Percentiles rank a stretch among this genome's conserved stretches.
phyloP scores from a whole-genome alignment of 2,113 vertebrate genomes.

The Miniopterus natalensis region DNA sequence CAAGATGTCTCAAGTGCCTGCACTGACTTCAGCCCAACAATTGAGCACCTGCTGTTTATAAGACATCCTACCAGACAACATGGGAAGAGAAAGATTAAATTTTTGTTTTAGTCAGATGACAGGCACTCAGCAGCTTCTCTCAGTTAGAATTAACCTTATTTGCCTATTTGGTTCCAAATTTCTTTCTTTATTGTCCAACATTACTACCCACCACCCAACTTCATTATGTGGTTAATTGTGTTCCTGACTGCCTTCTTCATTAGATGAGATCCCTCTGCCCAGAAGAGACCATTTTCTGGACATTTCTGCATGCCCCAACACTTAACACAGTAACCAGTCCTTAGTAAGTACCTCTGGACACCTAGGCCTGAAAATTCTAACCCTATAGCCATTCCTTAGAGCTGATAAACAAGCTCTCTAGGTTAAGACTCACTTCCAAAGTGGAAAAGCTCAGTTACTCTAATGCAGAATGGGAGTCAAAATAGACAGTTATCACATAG shows the following conservation, averaged over 20 bases:
- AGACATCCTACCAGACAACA: background rate
- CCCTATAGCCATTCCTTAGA: background rate
- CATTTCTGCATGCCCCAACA: background rate
- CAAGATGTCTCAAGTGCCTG: background rate
- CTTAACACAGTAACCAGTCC: background rate
- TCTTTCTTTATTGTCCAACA: constrained; percentile 1
- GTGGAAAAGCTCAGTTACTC: background rate
- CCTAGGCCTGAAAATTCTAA: background rate
- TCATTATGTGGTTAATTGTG: background rate
- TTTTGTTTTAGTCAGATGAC: background rate
- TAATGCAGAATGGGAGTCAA: background rate
- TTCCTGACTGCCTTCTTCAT: background rate
- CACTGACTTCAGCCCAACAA: background rate
- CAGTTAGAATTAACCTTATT: background rate
- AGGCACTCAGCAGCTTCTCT: background rate
- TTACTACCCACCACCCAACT: background rate
- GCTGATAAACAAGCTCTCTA: background rate
- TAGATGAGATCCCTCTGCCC: background rate
- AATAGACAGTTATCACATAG: background rate
- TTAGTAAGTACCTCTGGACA: background rate
- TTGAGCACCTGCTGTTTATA: background rate
- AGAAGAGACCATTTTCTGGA: background rate
- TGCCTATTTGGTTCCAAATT: background rate
- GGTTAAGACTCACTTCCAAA: background rate
- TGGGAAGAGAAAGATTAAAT: background rate